Base-by-base conservation (phyloP, 2,113 vertebrate species). In the Sapajus apella region DNA sequence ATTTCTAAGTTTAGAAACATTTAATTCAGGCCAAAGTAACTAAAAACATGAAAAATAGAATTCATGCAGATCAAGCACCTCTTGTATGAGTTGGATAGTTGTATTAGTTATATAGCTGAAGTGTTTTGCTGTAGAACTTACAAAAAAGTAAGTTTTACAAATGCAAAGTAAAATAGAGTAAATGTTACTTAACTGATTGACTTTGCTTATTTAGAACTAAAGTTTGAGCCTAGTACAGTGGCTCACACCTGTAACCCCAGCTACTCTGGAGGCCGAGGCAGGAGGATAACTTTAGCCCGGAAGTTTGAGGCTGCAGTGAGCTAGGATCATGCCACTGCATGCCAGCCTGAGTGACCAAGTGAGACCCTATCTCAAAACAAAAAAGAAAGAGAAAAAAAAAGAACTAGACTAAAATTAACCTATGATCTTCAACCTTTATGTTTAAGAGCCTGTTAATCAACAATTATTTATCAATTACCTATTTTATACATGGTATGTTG, bases 171-270 rank as follows among this genome's bases (percentile, higher is more conserved):
- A 92, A 92, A 61, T 11, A 37, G 16, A 87, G 35, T 81, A 82
- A 85, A 66, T 90, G 40, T 87, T 93, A 73, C 64, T 40, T 80
- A 85, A 73, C 94, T 43, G 73, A 30, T 40, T 89, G 64, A 14
- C 4, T 64, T 97, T 87, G 37, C 30, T 73, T 88, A 82, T 86
- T 97, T 97, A 91, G 75, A 82, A 76, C 61, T 94, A 90, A 86
- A 88, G 40, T 70, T 47, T 50, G 91, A 27, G 56, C 61, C 27
- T 30, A 32, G 27, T 32, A 6, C 61, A 32, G 61, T 64, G 61
- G 61, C 61, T 64, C 27, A 64, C 27, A 32, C 61, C 12, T 64
- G 61, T 64, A 64, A 64, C 32, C 61, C 61, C 27, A 64, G 61
- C 61, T 64, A 64, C 61, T 64, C 27, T 32, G 27, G 12, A 32